Evolutionary conservation across 1,140 invertebrate species (phyloP).

Genomic region (Neodiprion lecontei): DNA sequence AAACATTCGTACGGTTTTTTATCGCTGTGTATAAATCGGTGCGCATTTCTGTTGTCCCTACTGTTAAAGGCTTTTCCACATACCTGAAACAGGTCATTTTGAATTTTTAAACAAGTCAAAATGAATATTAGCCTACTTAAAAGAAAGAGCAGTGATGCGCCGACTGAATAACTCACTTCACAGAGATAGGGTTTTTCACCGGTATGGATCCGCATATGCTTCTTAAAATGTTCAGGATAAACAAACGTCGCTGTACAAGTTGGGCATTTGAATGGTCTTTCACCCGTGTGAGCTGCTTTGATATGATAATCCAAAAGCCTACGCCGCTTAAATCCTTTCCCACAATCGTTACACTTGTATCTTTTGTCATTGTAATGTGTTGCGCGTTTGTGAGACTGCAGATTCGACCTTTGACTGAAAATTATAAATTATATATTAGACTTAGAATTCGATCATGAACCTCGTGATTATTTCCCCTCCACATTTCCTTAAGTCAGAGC

Average conservation of each 20-base stretch:
- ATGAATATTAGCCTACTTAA: neutral
- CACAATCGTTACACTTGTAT: conserved; percentile 73
- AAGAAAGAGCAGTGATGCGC: neutral
- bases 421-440: conserved; percentile 1
- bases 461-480: neutral
- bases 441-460: neutral
- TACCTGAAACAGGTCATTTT: conserved; percentile 59
- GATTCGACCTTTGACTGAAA: conserved; percentile 76
- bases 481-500: neutral
- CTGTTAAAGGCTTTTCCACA: conserved; percentile 87
- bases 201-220: conserved; percentile 80
- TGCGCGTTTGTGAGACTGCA: conserved; percentile 79
- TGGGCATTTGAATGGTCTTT: conserved; percentile 77
- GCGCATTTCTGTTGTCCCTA: conserved; percentile 84
- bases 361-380: conserved; percentile 81
- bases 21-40: conserved; percentile 84
- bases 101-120: neutral
- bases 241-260: conserved; percentile 80
- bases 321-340: conserved; percentile 77
- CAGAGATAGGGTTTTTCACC: conserved; percentile 81
- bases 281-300: conserved; percentile 81
- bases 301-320: conserved; percentile 82
- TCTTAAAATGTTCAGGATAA: conserved; percentile 85
- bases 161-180: conserved; percentile 63
- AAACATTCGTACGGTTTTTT: conserved; percentile 87